Base-by-base conservation (phyloP, 2,888 invertebrate genomes). In the Sisyra terminalis region DNA sequence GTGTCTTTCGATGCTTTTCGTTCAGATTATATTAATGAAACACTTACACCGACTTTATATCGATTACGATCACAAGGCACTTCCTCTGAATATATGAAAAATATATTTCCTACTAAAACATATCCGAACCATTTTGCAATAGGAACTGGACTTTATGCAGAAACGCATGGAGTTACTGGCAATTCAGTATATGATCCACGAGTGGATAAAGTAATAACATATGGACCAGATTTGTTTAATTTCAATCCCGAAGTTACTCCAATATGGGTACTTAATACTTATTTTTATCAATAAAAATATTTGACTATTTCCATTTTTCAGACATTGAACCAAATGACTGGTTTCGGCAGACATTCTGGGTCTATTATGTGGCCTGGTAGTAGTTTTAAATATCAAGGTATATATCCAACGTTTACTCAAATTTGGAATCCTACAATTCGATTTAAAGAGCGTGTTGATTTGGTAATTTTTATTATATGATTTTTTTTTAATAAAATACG, bases 121-220 rank as follows among this genome's bases (percentile, higher is more conserved):
- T 77, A 77, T 53, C 77, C 81, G 1, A 83, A 83, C 60, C 83
- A 83, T 59, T 75, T 75, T 52, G 69, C 77, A 1, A 74, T 83
- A 43, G 75, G 73, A 0, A 84, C 78, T 18, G 81, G 81, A 7
- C 57, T 78, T 40, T 77, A 73, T 53, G 66, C 74, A 1, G 79
- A 79, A 56, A 65, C 60, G 11, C 82, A 83, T 58, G 82, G 82
- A 1, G 73, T 83, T 29, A 57, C 79, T 2, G 78, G 70, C 8
- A 81, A 75, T 54, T 53, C 54, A 18, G 65, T 73, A 50, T 77
- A 66, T 52, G 76, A 79, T 54, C 63, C 65, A 0, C 50, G 54
- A 24, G 51, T 47, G 1, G 56, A 55, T 5, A 56, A 52, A 48
- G 52, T 55, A 6, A 50, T 61, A 7, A 49, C 46, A 45, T 57